Conservation (phyloP, 2,888 invertebrate species). For the Chrysomela aeneicollis region DNA sequence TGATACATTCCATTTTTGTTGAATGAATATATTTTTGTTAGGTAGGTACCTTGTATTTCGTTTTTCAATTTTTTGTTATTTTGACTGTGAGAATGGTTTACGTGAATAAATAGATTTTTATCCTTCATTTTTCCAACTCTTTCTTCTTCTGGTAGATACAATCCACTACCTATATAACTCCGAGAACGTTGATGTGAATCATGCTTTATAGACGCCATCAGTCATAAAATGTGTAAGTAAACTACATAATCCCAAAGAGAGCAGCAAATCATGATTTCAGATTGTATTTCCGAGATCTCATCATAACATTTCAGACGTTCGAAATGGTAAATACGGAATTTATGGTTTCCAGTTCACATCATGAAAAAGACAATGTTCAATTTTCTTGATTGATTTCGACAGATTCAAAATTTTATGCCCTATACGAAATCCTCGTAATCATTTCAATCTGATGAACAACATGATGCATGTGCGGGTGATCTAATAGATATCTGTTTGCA, state of each 20-base stretch:
- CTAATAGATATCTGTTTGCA: too few species aligned
- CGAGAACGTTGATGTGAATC: too few species aligned
- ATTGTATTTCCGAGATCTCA: not conserved
- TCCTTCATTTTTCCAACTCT: too few species aligned
- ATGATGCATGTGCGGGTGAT: not conserved
- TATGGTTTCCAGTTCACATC: slow-evolving; percentile 2
- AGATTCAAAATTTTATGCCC: not conserved
- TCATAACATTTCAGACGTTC: not conserved
- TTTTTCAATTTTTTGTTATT: too few species aligned
- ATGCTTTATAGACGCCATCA: not conserved
- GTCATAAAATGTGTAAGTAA: not conserved
- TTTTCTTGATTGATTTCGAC: not conserved
- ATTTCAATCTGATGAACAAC: not conserved
- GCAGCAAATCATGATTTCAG: not conserved
- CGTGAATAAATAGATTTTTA: too few species aligned
- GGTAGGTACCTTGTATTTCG: too few species aligned
- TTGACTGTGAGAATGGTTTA: too few species aligned
- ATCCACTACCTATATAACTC: too few species aligned
- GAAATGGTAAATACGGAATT: not conserved
- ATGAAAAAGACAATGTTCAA: slow-evolving; percentile 2
- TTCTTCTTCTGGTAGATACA: too few species aligned
- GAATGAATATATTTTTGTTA: too few species aligned
- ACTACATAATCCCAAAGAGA: not conserved
- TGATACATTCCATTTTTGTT: too few species aligned
- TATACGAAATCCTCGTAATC: not conserved